Percentiles rank a stretch among this genome's conserved stretches.
Evolutionary conservation across 2,113 vertebrate species (phyloP).

Genomic region (Chloropsis hardwickii): DNA sequence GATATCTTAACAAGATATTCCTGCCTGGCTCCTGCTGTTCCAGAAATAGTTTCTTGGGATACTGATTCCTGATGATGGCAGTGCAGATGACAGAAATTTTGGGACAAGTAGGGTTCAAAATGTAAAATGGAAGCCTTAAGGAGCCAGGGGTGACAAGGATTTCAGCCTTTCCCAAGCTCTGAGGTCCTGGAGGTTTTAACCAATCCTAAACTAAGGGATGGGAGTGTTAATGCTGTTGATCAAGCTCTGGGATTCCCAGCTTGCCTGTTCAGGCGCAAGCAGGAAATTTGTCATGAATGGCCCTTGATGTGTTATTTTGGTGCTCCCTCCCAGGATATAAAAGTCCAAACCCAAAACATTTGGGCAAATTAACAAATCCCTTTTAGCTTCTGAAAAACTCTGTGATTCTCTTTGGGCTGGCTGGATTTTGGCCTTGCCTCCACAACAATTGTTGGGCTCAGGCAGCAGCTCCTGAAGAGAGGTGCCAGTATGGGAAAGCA

Average conservation of each 20-base stretch:
- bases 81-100: background rate
- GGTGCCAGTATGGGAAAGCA: background rate
- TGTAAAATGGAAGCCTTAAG: background rate
- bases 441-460: background rate
- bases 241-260: background rate
- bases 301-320: background rate
- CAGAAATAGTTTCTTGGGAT: background rate
- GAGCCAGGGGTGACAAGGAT: background rate
- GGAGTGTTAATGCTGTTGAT: background rate
- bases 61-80: accelerated
- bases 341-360: background rate
- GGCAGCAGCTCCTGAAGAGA: background rate
- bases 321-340: background rate
- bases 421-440: background rate
- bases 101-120: background rate
- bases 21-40: background rate
- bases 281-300: background rate
- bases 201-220: background rate
- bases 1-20: background rate
- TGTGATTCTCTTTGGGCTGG: background rate
- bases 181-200: background rate
- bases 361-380: background rate
- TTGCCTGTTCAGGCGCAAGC: background rate
- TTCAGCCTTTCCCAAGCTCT: background rate
- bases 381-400: background rate